Percentiles rank a stretch among this genome's conserved stretches.
phyloP scores from a whole-genome alignment of 2,888 invertebrate species.

The Chymomyza caudatula region DNA sequence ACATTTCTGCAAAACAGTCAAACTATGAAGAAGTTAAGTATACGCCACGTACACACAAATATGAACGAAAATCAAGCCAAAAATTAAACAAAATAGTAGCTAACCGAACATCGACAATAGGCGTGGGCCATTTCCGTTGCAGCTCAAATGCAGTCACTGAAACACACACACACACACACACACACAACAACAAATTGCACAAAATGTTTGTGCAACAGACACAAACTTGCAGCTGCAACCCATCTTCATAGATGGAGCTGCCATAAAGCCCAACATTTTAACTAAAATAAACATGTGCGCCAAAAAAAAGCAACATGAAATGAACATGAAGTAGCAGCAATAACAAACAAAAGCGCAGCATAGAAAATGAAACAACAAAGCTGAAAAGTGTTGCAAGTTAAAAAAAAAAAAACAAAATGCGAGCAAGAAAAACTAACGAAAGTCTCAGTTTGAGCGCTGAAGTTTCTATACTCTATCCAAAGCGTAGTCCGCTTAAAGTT shows the following conservation, averaged over 20 bases:
- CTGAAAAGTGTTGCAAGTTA: constrained; percentile 2
- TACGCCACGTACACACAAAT: too few species aligned
- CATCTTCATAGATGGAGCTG: background rate
- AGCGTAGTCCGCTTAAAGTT: too few species aligned
- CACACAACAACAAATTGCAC: constrained; percentile 7
- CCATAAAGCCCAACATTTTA: constrained; percentile 30
- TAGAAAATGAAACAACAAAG: constrained; percentile 41
- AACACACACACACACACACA: background rate
- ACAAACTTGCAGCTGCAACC: background rate
- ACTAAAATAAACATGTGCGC: constrained; percentile 45
- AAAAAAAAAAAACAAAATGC: background rate
- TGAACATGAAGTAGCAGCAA: constrained; percentile 6
- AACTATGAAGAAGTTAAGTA: too few species aligned
- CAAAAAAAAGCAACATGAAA: constrained; percentile 9
- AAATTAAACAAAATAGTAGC: background rate
- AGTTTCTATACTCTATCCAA: too few species aligned
- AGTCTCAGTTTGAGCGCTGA: too few species aligned
- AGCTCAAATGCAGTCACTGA: background rate
- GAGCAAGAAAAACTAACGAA: too few species aligned
- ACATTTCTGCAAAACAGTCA: too few species aligned
- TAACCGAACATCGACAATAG: background rate
- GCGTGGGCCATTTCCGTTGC: background rate
- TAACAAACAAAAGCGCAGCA: background rate
- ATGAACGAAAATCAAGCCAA: background rate
- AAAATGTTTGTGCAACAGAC: constrained; percentile 36